Percentiles rank a stretch among this genome's conserved stretches.
These are phyloP conservation scores for Bellardia bayeri DNA, from an alignment of 2,888 invertebrate species.

Conservation along the genomic window DNA sequence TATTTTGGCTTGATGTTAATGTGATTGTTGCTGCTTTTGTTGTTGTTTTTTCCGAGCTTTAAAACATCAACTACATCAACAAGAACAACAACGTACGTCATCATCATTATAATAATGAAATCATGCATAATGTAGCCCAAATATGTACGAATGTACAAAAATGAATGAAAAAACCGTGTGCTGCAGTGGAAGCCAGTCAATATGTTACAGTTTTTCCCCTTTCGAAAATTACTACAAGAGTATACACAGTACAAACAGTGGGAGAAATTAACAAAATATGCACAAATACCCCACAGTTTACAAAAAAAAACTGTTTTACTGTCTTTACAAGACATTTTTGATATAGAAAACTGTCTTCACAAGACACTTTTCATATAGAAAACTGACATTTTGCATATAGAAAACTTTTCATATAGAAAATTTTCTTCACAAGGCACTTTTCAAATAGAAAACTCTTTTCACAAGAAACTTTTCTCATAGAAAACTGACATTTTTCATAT, in stretches of 20 bases:
- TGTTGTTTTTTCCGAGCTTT: conserved; percentile 12
- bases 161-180: conserved; percentile 19
- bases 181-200: conserved; percentile 55
- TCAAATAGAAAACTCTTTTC: no score
- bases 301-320: neutral
- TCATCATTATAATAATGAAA: conserved; percentile 67
- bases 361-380: no score
- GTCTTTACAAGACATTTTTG: no score
- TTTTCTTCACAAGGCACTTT: no score
- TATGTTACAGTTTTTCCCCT: conserved; percentile 29
- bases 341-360: no score
- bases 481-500: no score
- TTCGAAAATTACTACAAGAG: neutral
- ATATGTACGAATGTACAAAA: conserved; percentile 30
- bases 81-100: conserved; percentile 29
- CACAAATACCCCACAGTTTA: no score
- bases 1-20: conserved; percentile 40
- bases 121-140: conserved; percentile 66
- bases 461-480: no score
- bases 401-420: no score
- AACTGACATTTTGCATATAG: no score
- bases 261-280: neutral
- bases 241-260: neutral
- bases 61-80: conserved; percentile 30
- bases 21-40: neutral